phyloP scores from a whole-genome alignment of 2,797 vertebrate species.

The Alca torda region DNA sequence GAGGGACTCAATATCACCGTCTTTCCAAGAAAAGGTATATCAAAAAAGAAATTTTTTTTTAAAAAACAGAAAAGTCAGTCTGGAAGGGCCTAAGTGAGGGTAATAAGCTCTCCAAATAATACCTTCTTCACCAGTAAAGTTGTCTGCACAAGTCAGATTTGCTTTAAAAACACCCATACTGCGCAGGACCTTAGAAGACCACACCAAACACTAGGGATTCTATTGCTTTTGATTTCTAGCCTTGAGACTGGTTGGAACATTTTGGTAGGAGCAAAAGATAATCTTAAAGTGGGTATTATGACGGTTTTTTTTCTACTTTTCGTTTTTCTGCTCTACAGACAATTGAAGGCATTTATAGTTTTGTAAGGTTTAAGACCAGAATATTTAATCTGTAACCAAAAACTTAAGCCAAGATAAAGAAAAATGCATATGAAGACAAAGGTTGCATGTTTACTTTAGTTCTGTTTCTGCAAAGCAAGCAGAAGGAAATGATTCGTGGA shows the following conservation, averaged over 20 bases:
- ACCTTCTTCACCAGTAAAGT: background rate
- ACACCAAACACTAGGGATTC: background rate
- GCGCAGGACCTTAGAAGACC: background rate
- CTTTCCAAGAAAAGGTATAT: background rate
- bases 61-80: background rate
- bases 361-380: background rate
- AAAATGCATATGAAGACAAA: background rate
- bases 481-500: background rate
- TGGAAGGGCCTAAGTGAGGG: background rate
- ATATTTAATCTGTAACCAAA: background rate
- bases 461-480: conserved; percentile 3
- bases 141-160: background rate
- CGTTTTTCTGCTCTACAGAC: background rate
- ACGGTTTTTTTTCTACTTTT: background rate
- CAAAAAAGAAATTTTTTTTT: background rate
- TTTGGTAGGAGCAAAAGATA: background rate
- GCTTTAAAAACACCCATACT: background rate
- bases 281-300: background rate
- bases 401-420: background rate
- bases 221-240: background rate
- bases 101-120: background rate
- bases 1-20: background rate
- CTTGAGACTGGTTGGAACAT: background rate
- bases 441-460: background rate
- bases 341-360: background rate